phyloP scores from a whole-genome alignment of 2,888 invertebrate genomes.

The Hypomecis atomaria region DNA sequence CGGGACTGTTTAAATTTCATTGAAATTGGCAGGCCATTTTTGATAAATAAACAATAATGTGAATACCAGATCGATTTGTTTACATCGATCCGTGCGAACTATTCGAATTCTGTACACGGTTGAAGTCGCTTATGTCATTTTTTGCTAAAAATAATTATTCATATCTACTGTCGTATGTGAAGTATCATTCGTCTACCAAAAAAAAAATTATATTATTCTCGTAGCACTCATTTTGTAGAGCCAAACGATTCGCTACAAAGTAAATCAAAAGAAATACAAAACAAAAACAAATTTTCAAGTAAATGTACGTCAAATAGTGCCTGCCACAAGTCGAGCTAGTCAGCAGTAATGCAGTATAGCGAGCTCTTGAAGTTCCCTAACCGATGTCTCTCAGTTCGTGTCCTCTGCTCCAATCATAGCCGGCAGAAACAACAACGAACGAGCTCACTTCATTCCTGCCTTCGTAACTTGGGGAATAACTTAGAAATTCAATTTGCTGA shows the following conservation, averaged over 20 bases:
- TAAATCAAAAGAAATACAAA: neutral
- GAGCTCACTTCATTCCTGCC: slow-evolving; percentile 75
- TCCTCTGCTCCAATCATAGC: slow-evolving; percentile 64
- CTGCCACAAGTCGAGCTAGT: slow-evolving; percentile 9
- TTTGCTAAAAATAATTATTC: too few species aligned
- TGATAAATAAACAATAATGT: too few species aligned
- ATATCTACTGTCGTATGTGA: too few species aligned
- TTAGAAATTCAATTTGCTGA: slow-evolving; percentile 78
- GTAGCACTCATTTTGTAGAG: neutral
- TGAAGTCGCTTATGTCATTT: too few species aligned
- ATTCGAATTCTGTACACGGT: too few species aligned
- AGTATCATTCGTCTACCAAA: too few species aligned
- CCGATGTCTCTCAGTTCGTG: slow-evolving; percentile 50
- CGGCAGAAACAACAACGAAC: slow-evolving; percentile 70
- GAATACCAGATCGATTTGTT: too few species aligned
- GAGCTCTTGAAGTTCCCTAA: slow-evolving; percentile 48
- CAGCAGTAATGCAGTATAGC: slow-evolving; percentile 33
- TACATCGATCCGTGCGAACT: too few species aligned
- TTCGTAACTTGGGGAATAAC: slow-evolving; percentile 74
- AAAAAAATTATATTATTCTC: neutral
- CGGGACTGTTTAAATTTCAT: too few species aligned
- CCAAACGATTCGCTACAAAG: neutral
- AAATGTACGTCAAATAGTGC: slow-evolving; percentile 9
- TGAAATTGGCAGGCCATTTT: too few species aligned
- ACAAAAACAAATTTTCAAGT: slow-evolving; percentile 16